Percentiles rank a stretch among this genome's conserved stretches.
Evolutionary conservation across 2,797 vertebrate species (phyloP).

Genomic region (Acipenser oxyrinchus): DNA sequence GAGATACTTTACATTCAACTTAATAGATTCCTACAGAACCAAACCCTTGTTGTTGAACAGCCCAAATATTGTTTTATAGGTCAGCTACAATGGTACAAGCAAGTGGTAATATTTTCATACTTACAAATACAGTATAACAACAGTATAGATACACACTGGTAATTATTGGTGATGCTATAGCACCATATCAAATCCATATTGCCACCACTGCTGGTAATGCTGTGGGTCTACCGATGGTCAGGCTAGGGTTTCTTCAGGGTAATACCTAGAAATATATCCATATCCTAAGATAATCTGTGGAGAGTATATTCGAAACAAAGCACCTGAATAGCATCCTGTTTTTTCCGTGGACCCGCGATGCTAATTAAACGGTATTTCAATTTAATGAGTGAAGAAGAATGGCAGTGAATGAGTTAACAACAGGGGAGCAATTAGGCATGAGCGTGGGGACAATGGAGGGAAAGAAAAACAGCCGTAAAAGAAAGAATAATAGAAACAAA

Average conservation of each 20-base stretch:
- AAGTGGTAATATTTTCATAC: too few species aligned
- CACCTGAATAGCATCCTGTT: background rate
- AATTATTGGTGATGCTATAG: background rate
- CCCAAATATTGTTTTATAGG: too few species aligned
- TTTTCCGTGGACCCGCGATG: background rate
- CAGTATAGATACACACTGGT: background rate
- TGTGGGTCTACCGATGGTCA: constrained; percentile 13
- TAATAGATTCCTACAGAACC: too few species aligned
- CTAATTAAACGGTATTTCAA: background rate
- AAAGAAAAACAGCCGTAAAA: background rate
- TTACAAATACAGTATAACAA: too few species aligned
- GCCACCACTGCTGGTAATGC: constrained; percentile 39
- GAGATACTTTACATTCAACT: too few species aligned
- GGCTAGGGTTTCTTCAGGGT: too few species aligned
- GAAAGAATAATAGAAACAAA: background rate
- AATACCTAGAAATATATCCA: too few species aligned
- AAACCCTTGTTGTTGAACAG: too few species aligned
- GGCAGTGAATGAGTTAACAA: background rate
- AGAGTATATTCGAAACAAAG: background rate
- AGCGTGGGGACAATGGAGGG: background rate
- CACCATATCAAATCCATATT: too few species aligned
- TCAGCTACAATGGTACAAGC: too few species aligned
- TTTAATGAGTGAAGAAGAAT: background rate
- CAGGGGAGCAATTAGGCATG: background rate
- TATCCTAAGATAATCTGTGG: background rate